These are phyloP conservation scores for Rhegmatorhina hoffmannsi DNA, from an alignment of 2,113 vertebrate species.

Conservation along the genomic window DNA sequence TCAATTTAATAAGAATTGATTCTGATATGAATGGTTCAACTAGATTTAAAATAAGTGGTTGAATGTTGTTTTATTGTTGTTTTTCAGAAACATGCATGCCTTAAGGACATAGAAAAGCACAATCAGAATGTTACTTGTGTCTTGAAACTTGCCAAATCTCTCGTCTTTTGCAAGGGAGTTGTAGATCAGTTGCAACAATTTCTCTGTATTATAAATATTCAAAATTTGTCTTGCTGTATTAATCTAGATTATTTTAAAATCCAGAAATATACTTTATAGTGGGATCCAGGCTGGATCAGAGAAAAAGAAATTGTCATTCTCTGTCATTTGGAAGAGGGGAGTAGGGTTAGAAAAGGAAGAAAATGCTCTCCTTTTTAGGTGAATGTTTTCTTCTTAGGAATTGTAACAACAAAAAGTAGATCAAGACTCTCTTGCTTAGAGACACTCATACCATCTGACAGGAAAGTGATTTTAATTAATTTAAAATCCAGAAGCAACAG, in stretches of 20 bases:
- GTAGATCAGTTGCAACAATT: neutral
- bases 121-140: neutral
- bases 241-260: neutral
- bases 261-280: neutral
- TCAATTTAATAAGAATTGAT: neutral
- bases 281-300: neutral
- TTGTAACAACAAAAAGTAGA: constrained; percentile 1
- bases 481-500: constrained; percentile 12
- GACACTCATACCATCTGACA: neutral
- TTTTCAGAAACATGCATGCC: neutral
- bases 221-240: neutral
- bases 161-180: neutral
- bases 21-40: neutral
- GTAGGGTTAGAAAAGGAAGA: neutral
- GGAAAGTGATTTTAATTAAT: constrained; percentile 16
- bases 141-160: neutral
- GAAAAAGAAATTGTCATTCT: neutral
- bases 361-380: neutral
- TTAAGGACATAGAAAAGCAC: neutral
- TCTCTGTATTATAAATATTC: neutral
- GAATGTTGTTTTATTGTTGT: neutral
- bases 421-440: neutral
- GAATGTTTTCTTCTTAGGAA: neutral
- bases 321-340: neutral
- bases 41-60: neutral